Conservation (phyloP, 92 coral and sea anemone species). For the Heliopora coerulea region DNA sequence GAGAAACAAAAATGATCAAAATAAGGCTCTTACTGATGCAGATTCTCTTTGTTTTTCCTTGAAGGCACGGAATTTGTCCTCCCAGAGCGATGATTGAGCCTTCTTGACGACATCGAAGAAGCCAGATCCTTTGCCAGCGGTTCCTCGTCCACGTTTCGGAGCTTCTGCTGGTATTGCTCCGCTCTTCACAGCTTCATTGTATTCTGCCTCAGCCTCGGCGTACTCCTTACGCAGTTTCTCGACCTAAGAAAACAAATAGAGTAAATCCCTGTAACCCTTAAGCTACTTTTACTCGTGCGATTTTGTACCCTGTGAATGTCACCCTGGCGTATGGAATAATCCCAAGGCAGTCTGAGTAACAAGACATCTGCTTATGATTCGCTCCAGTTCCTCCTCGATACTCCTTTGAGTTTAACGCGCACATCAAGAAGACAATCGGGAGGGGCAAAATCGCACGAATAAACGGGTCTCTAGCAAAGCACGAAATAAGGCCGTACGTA, state of each 20-base stretch:
- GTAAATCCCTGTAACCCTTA: too few species aligned
- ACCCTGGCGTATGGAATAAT: too few species aligned
- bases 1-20: neutral
- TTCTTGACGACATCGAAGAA: conserved; percentile 95
- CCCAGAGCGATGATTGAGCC: conserved; percentile 98
- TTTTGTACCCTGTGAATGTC: too few species aligned
- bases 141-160: conserved; percentile 44
- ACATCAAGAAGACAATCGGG: too few species aligned
- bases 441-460: too few species aligned
- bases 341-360: too few species aligned
- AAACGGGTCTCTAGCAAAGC: too few species aligned
- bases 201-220: conserved; percentile 73
- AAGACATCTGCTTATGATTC: too few species aligned
- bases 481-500: too few species aligned
- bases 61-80: conserved; percentile 97
- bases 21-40: conserved; percentile 34
- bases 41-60: conserved; percentile 88
- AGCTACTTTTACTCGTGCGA: neutral
- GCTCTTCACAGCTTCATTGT: conserved; percentile 74
- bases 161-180: conserved; percentile 52
- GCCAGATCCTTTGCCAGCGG: conserved; percentile 67
- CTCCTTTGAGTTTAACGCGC: too few species aligned
- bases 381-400: too few species aligned
- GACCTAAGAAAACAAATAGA: conserved; percentile 46
- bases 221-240: conserved; percentile 74